phyloP scores from a whole-genome alignment of 2,113 vertebrate genomes.

The Thunnus maccoyii region DNA sequence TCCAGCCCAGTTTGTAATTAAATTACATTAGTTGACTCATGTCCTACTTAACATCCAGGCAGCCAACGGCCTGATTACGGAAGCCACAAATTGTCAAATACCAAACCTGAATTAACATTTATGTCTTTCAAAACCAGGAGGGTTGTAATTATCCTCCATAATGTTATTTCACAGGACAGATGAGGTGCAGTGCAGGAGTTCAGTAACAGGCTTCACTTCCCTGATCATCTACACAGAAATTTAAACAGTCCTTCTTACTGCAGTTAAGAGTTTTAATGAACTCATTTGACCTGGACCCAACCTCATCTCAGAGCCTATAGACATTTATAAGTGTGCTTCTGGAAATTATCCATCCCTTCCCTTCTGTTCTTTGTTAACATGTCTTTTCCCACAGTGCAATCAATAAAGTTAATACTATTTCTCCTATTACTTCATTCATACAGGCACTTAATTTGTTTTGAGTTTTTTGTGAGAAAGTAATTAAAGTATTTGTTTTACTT shows the following conservation, averaged over 20 bases:
- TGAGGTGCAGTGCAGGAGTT: constrained; percentile 39
- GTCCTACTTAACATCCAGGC: constrained; percentile 62
- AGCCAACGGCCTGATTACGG: constrained; percentile 59
- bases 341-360: no score
- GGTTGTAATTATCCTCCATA: constrained; percentile 48
- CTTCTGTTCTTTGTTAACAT: no score
- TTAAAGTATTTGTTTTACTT: no score
- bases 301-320: not conserved
- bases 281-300: constrained; percentile 20
- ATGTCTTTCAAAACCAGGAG: constrained; percentile 49
- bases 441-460: not conserved
- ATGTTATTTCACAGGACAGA: constrained; percentile 58
- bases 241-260: not conserved
- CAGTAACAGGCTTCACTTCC: constrained; percentile 25
- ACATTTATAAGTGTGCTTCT: not conserved
- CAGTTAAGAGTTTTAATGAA: constrained; percentile 18
- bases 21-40: constrained; percentile 61
- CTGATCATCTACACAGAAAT: constrained; percentile 5
- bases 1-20: constrained; percentile 60
- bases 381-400: not conserved
- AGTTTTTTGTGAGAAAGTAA: not conserved
- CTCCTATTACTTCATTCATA: not conserved
- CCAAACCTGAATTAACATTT: constrained; percentile 64
- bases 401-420: not conserved
- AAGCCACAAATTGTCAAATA: constrained; percentile 74